Conservation (phyloP, 2,797 vertebrate species). For the Gallinago nigripennis region DNA sequence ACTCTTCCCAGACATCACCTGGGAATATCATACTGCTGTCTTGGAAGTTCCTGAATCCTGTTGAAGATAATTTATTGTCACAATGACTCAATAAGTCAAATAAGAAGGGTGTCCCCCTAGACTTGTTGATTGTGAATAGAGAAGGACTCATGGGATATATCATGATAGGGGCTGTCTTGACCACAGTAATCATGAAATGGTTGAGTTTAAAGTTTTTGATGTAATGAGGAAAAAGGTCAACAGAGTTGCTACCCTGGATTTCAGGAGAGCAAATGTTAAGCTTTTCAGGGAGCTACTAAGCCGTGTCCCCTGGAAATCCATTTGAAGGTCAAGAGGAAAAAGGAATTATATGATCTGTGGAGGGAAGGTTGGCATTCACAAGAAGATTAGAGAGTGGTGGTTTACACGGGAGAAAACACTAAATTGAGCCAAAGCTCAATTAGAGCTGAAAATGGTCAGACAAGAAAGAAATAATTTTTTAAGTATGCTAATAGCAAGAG, state of each 20-base stretch:
- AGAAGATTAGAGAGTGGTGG: not conserved
- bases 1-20: not conserved
- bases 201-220: not conserved
- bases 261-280: not conserved
- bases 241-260: not conserved
- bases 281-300: not conserved
- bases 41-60: too few relatives aligned
- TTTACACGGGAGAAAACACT: not conserved
- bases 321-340: not conserved
- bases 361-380: not conserved
- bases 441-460: not conserved
- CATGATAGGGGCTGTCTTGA: not conserved
- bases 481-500: not conserved
- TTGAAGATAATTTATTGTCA: too few relatives aligned
- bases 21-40: too few relatives aligned
- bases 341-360: not conserved
- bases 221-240: not conserved
- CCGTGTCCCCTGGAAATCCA: not conserved
- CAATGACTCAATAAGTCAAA: too few relatives aligned
- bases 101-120: too few relatives aligned
- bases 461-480: not conserved
- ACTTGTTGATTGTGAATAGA: too few relatives aligned
- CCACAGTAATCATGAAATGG: not conserved
- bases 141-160: too few relatives aligned
- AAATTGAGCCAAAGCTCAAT: not conserved